Base-by-base conservation (phyloP, 2,888 invertebrate species). In the Opisthograptis luteolata region DNA sequence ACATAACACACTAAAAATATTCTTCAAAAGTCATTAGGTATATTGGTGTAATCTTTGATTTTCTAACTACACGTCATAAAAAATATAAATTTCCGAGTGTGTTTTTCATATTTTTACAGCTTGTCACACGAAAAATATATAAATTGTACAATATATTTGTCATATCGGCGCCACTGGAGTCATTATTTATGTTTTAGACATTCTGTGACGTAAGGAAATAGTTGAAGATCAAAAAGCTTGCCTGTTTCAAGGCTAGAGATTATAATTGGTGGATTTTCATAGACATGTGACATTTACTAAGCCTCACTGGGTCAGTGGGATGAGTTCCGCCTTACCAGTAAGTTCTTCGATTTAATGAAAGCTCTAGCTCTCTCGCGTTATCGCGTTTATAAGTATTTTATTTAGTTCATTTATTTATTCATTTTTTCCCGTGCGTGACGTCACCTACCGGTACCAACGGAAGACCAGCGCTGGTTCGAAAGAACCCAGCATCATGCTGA, bases 141-240 rank as follows among this genome's bases (percentile, higher is more conserved):
- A 39, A 39, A 54, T 43, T 30, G 7, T 24, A 9, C 10, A 10
- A 25, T 32, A 43, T 24, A 37, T 45, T 27, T 50, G 44, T 53
- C 34, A 28, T 35, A 31, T 28, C 35, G 55, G 60, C 58, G 60
- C 58, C 60, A 10, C 46, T 36, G 39, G 20, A 52, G 37, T 47
- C 51, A 55, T 60, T 53, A 57, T 39, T 54, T 37, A 50, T 32
- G 49, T 36, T 40, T 35, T 49, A 28, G 43, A 34, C 32, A 10
- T 30, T 31, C 13, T 14, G 12, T 55, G 51, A 47, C 57, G 54
- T 39, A 30, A 44, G 12, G 13, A n/a, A 13, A n/a, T 34, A 19
- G 35, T 9, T 30, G 30, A 41, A 40, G 35, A 48, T 48, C 48
- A 48, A 48, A 48, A 48, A 35, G 46, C 19, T 25, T 35, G 34